Evolutionary conservation across 2,797 vertebrate genomes (phyloP).

Genomic region (Anas georgica): DNA sequence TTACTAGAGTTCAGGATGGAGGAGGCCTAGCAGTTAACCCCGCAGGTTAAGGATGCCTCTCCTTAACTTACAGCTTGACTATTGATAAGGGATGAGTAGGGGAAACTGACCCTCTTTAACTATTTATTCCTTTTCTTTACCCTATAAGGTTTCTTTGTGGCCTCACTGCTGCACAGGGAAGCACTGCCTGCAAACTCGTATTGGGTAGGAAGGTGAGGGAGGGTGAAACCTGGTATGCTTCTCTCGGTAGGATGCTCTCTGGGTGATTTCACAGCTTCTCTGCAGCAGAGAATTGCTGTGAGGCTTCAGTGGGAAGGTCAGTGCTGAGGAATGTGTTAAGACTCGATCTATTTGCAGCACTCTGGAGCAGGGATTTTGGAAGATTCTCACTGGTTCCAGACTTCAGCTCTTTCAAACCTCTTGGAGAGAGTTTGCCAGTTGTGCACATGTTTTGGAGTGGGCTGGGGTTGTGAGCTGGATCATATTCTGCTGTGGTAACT

Average conservation of each 20-base stretch:
- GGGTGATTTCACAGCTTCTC: background rate
- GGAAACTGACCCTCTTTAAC: conserved; percentile 51
- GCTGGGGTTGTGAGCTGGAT: background rate
- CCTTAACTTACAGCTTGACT: conserved; percentile 29
- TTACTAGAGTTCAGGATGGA: background rate
- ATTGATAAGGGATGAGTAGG: background rate
- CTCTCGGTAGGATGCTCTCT: background rate
- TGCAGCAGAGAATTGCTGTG: background rate
- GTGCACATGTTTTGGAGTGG: background rate
- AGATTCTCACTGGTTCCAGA: background rate
- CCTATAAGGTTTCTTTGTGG: background rate
- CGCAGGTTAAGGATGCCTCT: background rate
- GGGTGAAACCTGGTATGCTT: background rate
- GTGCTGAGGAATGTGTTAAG: background rate
- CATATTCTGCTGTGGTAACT: background rate
- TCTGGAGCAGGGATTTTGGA: background rate
- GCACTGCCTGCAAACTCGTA: background rate
- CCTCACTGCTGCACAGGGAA: background rate
- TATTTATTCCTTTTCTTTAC: conserved; percentile 42
- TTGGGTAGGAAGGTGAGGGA: background rate
- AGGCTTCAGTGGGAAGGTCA: background rate
- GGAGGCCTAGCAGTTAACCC: background rate
- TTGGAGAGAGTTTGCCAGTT: background rate
- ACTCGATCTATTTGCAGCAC: background rate
- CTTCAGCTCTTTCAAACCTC: background rate